phyloP scores from a whole-genome alignment of 2,797 vertebrate genomes.

The Platyrinchus mystaceus region DNA sequence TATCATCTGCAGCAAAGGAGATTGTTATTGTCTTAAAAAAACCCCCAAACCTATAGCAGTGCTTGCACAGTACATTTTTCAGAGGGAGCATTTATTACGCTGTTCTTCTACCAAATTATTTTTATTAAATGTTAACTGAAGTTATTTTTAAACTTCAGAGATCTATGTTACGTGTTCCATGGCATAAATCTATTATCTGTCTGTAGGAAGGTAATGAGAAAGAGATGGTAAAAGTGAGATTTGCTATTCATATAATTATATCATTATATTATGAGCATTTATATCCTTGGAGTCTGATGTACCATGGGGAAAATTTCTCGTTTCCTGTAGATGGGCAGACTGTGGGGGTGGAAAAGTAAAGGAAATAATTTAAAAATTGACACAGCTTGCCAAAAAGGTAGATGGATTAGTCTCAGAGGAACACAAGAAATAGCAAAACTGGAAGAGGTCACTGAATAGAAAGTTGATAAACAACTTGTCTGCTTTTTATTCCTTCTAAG shows the following conservation, averaged over 20 bases:
- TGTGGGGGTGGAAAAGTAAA: not conserved
- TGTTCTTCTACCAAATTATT: not conserved
- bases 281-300: not conserved
- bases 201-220: not conserved
- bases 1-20: not conserved
- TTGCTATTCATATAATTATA: not conserved
- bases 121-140: not conserved
- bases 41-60: not conserved
- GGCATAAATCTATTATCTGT: not conserved
- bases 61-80: not conserved
- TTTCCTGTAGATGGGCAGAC: not conserved
- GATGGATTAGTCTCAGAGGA: constrained; percentile 8
- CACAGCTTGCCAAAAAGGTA: not conserved
- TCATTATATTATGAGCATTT: not conserved
- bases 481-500: not conserved
- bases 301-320: not conserved
- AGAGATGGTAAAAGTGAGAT: not conserved
- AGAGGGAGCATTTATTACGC: not conserved
- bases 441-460: not conserved
- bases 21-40: not conserved
- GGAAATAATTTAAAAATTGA: constrained; percentile 9
- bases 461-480: not conserved
- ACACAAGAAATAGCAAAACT: not conserved
- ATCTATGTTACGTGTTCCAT: not conserved
- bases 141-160: not conserved